Evolutionary conservation across 1,140 invertebrate genomes (phyloP), one percentile per base, ranked within the genome.

Genomic region (Saccostrea echinata): DNA sequence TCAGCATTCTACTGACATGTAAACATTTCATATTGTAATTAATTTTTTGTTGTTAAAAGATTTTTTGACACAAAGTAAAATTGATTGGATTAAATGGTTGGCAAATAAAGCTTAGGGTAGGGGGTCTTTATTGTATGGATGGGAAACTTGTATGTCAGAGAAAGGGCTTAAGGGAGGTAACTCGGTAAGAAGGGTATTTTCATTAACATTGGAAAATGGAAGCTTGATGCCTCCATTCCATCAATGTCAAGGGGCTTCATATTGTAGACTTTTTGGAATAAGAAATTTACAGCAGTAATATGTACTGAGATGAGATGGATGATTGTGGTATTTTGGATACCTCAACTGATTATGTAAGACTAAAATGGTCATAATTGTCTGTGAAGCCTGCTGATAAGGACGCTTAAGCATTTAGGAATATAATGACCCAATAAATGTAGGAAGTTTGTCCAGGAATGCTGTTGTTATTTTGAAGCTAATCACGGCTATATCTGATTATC

Each of bases 361-460:
- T 30, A 33, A 76, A 76, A 76, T 13, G 18, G 68, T 76, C 30
- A 33, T 76, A 30, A 76, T 76, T 76, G 68, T 76, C 68, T 76
- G 68, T 76, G 30, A 76, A 33, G 12, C 68, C 24, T 27, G 27
- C 1, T 76, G 27, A 12, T 30, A 16, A 16, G 18, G 27, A 13
- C 27, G 68, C 68, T 76, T n/a, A 76, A 76, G 27, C 27, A 76
- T 76, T 33, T 76, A 76, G 24, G 68, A 76, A 30, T 27, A 76
- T 76, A 76, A 76, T 76, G 68, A 76, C 68, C 68, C 68, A 76
- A 76, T 76, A 76, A 76, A 76, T 76, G 68, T 76, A 30, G 27
- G 68, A 76, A 33, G 68, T 30, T 76, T 30, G 27, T 76, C 68
- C 68, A 76, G 68, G 68, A 76, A 76, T 76, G 68, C 68, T 76